Conservation (phyloP, 2,888 invertebrate species). For the Tinea pellionella region DNA sequence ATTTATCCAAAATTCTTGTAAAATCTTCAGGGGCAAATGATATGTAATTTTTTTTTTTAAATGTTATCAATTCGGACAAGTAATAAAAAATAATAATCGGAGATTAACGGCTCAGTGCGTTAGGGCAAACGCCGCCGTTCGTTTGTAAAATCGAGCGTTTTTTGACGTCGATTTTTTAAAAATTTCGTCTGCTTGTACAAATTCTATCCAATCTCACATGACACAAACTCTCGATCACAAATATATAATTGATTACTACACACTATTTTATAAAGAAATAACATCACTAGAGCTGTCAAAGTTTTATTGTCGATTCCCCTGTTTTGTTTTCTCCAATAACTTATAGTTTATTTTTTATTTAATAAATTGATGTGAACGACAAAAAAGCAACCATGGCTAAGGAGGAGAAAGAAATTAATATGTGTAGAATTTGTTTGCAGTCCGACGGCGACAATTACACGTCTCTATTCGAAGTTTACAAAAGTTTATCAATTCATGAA, state of each 20-base stretch:
- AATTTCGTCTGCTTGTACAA: too few species aligned
- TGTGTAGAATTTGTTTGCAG: constrained; percentile 15
- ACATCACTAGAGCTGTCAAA: background rate
- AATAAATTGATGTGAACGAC: background rate
- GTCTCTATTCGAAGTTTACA: constrained; percentile 40
- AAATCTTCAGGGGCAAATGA: too few species aligned
- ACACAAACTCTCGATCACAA: too few species aligned
- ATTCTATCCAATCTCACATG: too few species aligned
- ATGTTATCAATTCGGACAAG: too few species aligned
- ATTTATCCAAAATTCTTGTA: too few species aligned
- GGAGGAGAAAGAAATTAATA: background rate
- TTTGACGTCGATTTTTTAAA: too few species aligned
- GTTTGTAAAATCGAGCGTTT: too few species aligned
- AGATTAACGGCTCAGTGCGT: too few species aligned
- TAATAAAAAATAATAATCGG: too few species aligned
- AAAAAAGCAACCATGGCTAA: background rate
- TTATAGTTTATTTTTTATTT: background rate
- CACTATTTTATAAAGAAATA: background rate
- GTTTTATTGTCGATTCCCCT: background rate
- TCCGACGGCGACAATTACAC: constrained; percentile 26
- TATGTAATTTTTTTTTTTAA: too few species aligned
- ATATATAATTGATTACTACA: background rate
- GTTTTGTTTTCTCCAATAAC: background rate
- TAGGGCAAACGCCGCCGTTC: too few species aligned
- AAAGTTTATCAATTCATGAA: constrained; percentile 32